Evolutionary conservation across 2,797 vertebrate genomes (phyloP).

Genomic region (Gymnothorax javanicus): DNA sequence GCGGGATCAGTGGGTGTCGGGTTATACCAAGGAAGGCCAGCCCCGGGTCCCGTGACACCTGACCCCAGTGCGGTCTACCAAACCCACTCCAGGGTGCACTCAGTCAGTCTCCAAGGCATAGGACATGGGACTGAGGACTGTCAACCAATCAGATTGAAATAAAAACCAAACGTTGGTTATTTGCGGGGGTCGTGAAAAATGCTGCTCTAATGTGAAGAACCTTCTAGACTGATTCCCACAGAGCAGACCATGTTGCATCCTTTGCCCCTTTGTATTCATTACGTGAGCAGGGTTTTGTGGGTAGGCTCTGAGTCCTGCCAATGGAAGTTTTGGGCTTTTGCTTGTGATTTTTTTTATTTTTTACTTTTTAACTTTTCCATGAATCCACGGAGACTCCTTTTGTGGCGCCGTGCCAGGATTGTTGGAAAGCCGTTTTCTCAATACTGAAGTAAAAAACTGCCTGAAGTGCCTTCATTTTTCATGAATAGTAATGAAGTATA

Average conservation of each 20-base stretch:
- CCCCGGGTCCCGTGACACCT: not conserved
- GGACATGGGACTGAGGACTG: slow-evolving; percentile 53
- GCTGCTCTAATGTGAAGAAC: slow-evolving; percentile 60
- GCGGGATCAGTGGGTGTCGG: not conserved
- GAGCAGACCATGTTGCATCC: slow-evolving; percentile 54
- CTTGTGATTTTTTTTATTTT: too few relatives aligned
- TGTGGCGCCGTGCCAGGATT: not conserved
- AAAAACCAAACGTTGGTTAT: slow-evolving; percentile 62
- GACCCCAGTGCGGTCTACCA: not conserved
- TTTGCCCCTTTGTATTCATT: slow-evolving; percentile 38
- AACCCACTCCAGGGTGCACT: not conserved
- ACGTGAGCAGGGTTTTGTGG: not conserved
- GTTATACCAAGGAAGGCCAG: not conserved
- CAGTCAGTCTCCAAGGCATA: slow-evolving; percentile 37
- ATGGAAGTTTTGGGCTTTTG: not conserved
- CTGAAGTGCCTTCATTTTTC: not conserved
- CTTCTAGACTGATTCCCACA: slow-evolving; percentile 66
- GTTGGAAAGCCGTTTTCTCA: not conserved
- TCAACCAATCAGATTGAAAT: slow-evolving; percentile 31
- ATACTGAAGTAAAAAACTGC: not conserved
- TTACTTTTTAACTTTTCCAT: not conserved
- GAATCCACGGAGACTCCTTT: slow-evolving; percentile 1
- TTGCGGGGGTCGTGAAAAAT: slow-evolving; percentile 63
- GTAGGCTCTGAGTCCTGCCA: not conserved
- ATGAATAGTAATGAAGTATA: not conserved